Conservation (phyloP, 2,888 invertebrate species). For the Pherbina coryleti region DNA sequence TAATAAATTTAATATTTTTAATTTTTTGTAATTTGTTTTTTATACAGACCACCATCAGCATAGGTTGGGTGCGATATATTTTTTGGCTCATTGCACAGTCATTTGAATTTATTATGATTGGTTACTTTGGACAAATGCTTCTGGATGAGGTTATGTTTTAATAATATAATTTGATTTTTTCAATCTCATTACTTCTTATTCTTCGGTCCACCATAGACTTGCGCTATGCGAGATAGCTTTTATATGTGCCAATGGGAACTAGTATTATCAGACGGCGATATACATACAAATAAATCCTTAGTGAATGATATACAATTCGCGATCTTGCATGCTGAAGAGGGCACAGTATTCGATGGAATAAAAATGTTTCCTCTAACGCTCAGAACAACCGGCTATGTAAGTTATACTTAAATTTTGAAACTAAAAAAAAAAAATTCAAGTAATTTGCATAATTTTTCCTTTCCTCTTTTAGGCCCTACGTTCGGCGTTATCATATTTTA, state of each 20-base stretch:
- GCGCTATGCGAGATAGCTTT: constrained; percentile 33
- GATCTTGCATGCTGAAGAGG: constrained; percentile 37
- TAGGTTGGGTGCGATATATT: constrained; percentile 36
- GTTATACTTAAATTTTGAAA: no score
- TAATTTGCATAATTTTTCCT: no score
- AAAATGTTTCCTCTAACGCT: neutral
- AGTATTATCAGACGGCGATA: constrained; percentile 37
- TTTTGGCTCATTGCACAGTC: constrained; percentile 42
- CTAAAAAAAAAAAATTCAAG: no score
- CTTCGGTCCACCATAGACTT: no score
- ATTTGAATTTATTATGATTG: constrained; percentile 41
- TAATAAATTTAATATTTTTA: no score
- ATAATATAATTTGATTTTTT: no score
- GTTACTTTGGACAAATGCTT: constrained; percentile 44
- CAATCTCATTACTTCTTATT: no score
- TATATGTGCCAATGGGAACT: constrained; percentile 43
- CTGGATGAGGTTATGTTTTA: constrained; percentile 35
- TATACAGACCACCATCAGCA: constrained; percentile 8
- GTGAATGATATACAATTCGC: constrained; percentile 42
- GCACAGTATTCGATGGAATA: constrained; percentile 37
- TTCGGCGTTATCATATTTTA: constrained; percentile 31
- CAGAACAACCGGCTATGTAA: neutral
- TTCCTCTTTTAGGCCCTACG: constrained; percentile 35
- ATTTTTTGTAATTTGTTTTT: no score
- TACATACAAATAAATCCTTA: constrained; percentile 33